Conservation (phyloP, 1,140 invertebrate species). For the Phortica variegata region DNA sequence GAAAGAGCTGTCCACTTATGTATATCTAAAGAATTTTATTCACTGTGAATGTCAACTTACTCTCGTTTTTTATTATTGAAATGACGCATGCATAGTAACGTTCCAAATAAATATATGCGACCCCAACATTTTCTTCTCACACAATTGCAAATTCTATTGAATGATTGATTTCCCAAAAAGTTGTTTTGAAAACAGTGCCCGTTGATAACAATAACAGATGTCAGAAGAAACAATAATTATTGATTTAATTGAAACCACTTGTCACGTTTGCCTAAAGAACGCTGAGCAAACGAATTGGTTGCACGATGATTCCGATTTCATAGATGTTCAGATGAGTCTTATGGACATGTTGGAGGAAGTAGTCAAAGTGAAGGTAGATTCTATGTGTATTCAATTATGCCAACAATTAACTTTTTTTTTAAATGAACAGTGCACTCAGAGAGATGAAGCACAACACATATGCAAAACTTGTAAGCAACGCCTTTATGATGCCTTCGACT, state of each 20-base stretch:
- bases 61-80: too few species aligned
- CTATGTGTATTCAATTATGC: too few species aligned
- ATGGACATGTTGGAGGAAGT: conserved; percentile 31
- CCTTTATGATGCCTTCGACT: conserved; percentile 38
- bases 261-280: conserved; percentile 34
- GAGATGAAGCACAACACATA: conserved; percentile 21
- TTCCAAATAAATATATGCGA: too few species aligned
- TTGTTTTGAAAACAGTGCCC: too few species aligned
- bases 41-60: too few species aligned
- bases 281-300: conserved; percentile 21
- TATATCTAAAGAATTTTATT: too few species aligned
- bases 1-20: too few species aligned
- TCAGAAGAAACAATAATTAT: too few species aligned
- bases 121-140: too few species aligned
- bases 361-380: conserved; percentile 30
- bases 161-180: too few species aligned
- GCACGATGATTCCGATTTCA: conserved; percentile 37
- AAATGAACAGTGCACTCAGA: conserved; percentile 10
- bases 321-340: conserved; percentile 28
- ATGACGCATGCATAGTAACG: too few species aligned
- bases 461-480: conserved; percentile 33
- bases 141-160: neutral
- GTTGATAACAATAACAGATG: too few species aligned
- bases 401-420: neutral
- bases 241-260: conserved; percentile 16